phyloP scores from a whole-genome alignment of 2,113 vertebrate genomes.

The Varanus komodoensis region DNA sequence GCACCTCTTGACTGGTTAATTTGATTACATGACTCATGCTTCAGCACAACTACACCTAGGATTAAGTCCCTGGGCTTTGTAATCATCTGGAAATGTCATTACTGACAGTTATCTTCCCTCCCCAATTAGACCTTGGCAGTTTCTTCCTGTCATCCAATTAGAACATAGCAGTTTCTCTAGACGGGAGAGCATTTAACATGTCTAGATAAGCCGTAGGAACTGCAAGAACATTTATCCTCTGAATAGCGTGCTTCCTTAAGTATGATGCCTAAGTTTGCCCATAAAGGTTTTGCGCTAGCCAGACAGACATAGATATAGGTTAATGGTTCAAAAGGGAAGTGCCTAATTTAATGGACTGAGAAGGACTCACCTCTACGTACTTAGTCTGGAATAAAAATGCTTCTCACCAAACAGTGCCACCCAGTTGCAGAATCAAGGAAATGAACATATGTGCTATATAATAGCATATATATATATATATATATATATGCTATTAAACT shows the following conservation, averaged over 20 bases:
- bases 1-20: constrained; percentile 29
- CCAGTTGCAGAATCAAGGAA: neutral
- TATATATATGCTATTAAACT: too few species aligned
- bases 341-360: neutral
- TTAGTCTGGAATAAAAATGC: neutral
- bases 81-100: constrained; percentile 43
- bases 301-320: too few species aligned
- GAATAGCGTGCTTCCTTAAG: constrained; percentile 9
- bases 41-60: constrained; percentile 35
- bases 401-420: neutral
- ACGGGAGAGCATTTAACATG: constrained; percentile 29
- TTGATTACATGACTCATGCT: constrained; percentile 22
- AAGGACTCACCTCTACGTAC: neutral
- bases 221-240: constrained; percentile 10
- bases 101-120: constrained; percentile 36
- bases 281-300: neutral
- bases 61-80: constrained; percentile 43
- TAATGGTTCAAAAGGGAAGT: neutral
- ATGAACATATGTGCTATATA: neutral
- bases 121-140: constrained; percentile 39
- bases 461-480: too few species aligned
- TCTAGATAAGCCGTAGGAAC: constrained; percentile 20
- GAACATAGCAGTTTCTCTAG: constrained; percentile 40
- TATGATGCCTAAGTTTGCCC: constrained; percentile 25
- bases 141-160: constrained; percentile 30